These are phyloP conservation scores for Coregonus clupeaformis DNA, from an alignment of 2,113 vertebrate species.

Conservation along the genomic window DNA sequence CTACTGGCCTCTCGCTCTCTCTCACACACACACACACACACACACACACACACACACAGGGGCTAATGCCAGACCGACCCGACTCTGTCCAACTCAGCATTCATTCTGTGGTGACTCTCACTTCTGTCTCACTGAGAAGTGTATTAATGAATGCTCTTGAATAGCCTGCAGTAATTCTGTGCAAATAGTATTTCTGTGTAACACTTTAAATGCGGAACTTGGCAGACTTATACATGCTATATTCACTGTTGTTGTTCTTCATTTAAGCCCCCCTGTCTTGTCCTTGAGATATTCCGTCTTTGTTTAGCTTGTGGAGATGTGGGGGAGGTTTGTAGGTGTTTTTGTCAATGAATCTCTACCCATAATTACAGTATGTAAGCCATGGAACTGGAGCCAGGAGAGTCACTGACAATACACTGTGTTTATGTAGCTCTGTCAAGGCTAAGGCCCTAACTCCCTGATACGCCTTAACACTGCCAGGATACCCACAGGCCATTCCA, in stretches of 20 bases:
- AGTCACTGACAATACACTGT: conserved; percentile 37
- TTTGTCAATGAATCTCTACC: conserved; percentile 30
- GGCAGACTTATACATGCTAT: neutral
- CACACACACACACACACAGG: conserved; percentile 50
- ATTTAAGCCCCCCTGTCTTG: neutral
- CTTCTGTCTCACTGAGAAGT: conserved; percentile 53
- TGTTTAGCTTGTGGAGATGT: conserved; percentile 28
- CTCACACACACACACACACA: no score
- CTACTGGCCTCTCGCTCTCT: conserved; percentile 20
- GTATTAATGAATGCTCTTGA: conserved; percentile 20
- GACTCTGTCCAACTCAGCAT: conserved; percentile 45
- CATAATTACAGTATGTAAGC: conserved; percentile 35
- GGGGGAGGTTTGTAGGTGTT: conserved; percentile 25
- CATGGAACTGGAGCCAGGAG: neutral
- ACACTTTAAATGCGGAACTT: neutral
- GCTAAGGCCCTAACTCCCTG: conserved; percentile 13
- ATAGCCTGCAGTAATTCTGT: conserved; percentile 1
- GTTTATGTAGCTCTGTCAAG: conserved; percentile 44
- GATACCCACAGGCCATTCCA: conserved; percentile 13
- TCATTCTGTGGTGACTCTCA: conserved; percentile 47
- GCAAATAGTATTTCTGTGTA: neutral
- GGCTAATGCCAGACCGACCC: conserved; percentile 59
- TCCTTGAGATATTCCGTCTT: neutral
- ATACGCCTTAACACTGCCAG: conserved; percentile 35
- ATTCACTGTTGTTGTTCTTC: neutral